These are phyloP conservation scores for Oeneis ivallda DNA, from an alignment of 2,888 invertebrate species.

Conservation along the genomic window DNA sequence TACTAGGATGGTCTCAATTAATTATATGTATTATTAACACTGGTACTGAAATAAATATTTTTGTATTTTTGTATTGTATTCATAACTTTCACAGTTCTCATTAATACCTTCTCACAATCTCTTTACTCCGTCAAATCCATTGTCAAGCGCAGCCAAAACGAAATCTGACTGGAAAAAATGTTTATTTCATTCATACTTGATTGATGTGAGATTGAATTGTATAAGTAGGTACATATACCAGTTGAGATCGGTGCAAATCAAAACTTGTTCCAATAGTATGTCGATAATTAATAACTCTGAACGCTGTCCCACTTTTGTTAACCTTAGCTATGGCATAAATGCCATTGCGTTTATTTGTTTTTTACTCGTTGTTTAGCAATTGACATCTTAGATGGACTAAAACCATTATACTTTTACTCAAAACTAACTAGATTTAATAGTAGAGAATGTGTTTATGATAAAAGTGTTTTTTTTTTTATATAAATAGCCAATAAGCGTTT, in stretches of 20 bases:
- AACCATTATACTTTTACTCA: conserved; percentile 12
- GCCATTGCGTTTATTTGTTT: conserved; percentile 39
- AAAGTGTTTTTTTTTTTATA: too few relatives aligned
- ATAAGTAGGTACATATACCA: conserved; percentile 37
- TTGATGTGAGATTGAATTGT: conserved; percentile 40
- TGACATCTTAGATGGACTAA: conserved; percentile 28
- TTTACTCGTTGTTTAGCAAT: conserved; percentile 30
- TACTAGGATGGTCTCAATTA: too few relatives aligned
- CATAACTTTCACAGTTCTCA: conserved; percentile 22
- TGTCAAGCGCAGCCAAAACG: conserved; percentile 9
- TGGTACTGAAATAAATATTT: too few relatives aligned
- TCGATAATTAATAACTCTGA: conserved; percentile 50
- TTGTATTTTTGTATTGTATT: too few relatives aligned
- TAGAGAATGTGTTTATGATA: too few relatives aligned
- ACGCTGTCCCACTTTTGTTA: conserved; percentile 49
- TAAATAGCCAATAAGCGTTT: too few relatives aligned
- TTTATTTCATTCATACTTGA: conserved; percentile 34
- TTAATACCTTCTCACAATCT: conserved; percentile 15
- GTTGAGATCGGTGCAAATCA: conserved; percentile 30
- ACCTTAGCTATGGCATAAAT: conserved; percentile 42
- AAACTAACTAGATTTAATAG: too few relatives aligned
- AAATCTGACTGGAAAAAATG: conserved; percentile 18
- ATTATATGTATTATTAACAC: too few relatives aligned
- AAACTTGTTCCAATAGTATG: conserved; percentile 45
- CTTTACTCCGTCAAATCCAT: conserved; percentile 15